Conservation (phyloP, 2,888 invertebrate genomes). For the Caenorhabditis plicata region DNA sequence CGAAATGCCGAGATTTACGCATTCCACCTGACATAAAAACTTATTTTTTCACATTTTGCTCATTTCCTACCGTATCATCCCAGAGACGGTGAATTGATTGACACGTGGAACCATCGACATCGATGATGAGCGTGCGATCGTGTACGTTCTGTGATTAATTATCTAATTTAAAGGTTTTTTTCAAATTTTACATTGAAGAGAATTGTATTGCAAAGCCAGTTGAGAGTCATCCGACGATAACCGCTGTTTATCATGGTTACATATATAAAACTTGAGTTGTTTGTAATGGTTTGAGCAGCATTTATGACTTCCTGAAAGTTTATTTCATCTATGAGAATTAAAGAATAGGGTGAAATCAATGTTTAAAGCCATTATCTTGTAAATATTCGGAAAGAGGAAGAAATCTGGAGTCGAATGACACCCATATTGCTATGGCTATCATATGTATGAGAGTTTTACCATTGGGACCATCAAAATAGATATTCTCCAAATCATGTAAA, state of each 20-base stretch:
- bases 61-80: conserved; percentile 41
- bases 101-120: conserved; percentile 42
- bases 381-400: too few relatives aligned
- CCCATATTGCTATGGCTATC: too few relatives aligned
- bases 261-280: conserved; percentile 25
- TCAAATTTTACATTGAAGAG: conserved; percentile 33
- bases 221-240: conserved; percentile 55
- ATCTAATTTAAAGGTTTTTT: too few relatives aligned
- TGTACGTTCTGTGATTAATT: conserved; percentile 38
- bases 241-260: conserved; percentile 52
- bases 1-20: conserved; percentile 9
- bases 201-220: conserved; percentile 61
- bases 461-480: too few relatives aligned
- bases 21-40: too few relatives aligned
- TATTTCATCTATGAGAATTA: too few relatives aligned
- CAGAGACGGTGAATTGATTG: conserved; percentile 36
- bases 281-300: conserved; percentile 1
- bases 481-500: too few relatives aligned
- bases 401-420: too few relatives aligned
- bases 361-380: too few relatives aligned
- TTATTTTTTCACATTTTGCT: too few relatives aligned
- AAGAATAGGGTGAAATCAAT: too few relatives aligned
- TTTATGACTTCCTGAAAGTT: conserved; percentile 9
- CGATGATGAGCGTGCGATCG: conserved; percentile 41
- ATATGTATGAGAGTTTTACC: too few relatives aligned